Evolutionary conservation across 2,888 invertebrate genomes (phyloP).

Genomic region (Lepas anatifera): DNA sequence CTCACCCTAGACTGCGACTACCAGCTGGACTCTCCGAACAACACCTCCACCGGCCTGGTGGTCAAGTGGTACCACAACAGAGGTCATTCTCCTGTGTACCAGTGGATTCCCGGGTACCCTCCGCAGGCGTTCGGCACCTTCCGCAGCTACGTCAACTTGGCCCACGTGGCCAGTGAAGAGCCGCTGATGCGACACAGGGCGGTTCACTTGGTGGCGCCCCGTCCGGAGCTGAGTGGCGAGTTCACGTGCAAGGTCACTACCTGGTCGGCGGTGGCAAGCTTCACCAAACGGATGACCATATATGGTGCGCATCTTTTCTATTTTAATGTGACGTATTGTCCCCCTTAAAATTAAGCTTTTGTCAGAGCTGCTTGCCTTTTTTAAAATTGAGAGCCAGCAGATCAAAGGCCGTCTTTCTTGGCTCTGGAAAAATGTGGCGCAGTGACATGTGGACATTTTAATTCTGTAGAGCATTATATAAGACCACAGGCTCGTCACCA

Average conservation of each 20-base stretch:
- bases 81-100: constrained; percentile 28
- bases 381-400: no score
- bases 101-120: constrained; percentile 28
- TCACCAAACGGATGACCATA: constrained; percentile 49
- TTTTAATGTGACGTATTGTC: no score
- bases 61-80: constrained; percentile 29
- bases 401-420: no score
- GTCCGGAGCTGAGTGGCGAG: constrained; percentile 55
- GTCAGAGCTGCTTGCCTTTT: no score
- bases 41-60: constrained; percentile 27
- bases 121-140: constrained; percentile 19
- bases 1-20: constrained; percentile 61
- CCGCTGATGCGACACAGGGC: constrained; percentile 49
- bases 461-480: no score
- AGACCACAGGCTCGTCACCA: no score
- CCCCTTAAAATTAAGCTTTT: no score
- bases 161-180: constrained; percentile 7
- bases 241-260: constrained; percentile 60
- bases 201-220: constrained; percentile 51
- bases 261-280: constrained; percentile 51
- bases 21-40: constrained; percentile 46
- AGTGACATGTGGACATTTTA: no score
- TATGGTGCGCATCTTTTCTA: constrained; percentile 49
- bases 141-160: neutral
- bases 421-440: no score